Conservation (phyloP, 2,888 invertebrate species). For the Cepaea hortensis region DNA sequence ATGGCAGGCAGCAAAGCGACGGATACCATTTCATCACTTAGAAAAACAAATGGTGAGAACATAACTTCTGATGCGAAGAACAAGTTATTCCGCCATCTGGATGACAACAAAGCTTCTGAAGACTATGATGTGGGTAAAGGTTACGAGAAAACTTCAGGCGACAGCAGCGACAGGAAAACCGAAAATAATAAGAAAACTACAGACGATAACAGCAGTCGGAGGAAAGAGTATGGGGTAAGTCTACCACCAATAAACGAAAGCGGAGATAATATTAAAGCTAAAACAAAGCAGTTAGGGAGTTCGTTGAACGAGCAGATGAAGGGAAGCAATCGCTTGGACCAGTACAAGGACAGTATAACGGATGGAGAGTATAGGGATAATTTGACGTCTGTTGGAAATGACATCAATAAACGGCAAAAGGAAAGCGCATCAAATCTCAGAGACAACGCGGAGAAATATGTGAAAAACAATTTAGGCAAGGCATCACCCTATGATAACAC, state of each 20-base stretch:
- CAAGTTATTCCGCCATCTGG: too few relatives aligned
- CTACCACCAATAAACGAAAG: neutral
- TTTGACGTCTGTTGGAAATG: too few relatives aligned
- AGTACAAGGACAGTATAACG: neutral
- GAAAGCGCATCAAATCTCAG: neutral
- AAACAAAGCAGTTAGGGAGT: neutral
- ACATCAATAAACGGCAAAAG: neutral
- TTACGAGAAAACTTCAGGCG: neutral
- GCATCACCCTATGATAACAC: neutral
- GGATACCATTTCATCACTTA: neutral
- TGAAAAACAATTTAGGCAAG: neutral
- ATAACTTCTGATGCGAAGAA: neutral
- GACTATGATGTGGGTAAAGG: neutral
- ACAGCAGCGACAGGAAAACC: neutral
- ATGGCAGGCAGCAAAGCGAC: neutral
- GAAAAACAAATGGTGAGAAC: neutral
- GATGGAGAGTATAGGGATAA: neutral
- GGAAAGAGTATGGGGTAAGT: neutral
- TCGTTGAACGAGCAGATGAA: neutral
- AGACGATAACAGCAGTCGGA: neutral
- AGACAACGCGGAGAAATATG: neutral
- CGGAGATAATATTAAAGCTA: neutral
- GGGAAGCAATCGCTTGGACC: neutral
- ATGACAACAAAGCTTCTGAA: neutral
- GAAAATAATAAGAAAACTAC: neutral